Percentiles rank a stretch among this genome's conserved stretches.
These are phyloP conservation scores for Catagonus wagneri DNA, from an alignment of 2,113 vertebrate species.

Conservation along the genomic window DNA sequence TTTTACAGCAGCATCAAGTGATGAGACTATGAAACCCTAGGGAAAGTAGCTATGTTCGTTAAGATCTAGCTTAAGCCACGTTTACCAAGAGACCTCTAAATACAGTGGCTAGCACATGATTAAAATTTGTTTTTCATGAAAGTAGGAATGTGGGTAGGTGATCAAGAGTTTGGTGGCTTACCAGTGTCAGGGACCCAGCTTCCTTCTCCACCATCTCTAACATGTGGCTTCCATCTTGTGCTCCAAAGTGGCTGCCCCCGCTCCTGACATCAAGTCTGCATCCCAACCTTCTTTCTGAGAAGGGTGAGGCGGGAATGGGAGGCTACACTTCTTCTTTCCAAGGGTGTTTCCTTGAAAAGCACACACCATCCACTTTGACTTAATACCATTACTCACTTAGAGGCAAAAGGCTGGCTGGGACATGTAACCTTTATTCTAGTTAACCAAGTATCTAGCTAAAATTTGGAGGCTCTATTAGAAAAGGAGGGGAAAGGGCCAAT, in stretches of 20 bases:
- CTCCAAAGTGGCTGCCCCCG: neutral
- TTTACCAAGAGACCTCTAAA: neutral
- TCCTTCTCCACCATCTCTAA: neutral
- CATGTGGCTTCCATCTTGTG: neutral
- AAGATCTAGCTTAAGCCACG: neutral
- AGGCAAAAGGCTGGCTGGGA: neutral
- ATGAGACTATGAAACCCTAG: neutral
- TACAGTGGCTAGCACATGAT: neutral
- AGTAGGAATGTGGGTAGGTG: neutral
- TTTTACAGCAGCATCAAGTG: neutral
- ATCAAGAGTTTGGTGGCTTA: neutral
- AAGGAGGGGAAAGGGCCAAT: neutral
- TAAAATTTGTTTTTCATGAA: neutral
- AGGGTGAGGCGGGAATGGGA: neutral
- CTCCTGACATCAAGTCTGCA: neutral
- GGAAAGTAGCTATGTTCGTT: neutral
- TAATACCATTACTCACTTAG: neutral
- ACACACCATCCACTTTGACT: neutral
- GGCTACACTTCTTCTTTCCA: neutral
- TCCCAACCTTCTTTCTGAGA: neutral
- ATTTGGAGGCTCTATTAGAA: neutral
- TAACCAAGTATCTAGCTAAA: neutral
- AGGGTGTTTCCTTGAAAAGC: neutral
- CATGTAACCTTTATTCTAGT: neutral
- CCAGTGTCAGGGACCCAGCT: neutral